phyloP scores from a whole-genome alignment of 2,888 invertebrate genomes.

The Amphipoea oculea region DNA sequence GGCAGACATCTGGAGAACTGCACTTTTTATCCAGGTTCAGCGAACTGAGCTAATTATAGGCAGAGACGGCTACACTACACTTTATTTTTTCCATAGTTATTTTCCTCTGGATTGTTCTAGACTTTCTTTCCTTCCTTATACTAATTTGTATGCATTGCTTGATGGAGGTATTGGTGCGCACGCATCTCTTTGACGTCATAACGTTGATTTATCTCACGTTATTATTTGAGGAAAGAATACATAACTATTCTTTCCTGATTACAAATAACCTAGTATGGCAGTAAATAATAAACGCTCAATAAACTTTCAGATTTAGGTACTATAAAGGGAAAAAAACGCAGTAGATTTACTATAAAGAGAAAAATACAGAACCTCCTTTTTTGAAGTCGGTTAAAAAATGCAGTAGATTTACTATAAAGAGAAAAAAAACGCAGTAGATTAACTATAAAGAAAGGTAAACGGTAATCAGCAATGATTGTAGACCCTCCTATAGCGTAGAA shows the following conservation, averaged over 20 bases:
- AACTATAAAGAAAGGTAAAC: no score
- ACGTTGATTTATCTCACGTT: slow-evolving; percentile 14
- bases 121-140: slow-evolving; percentile 24
- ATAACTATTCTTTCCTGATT: not conserved
- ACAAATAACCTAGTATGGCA: not conserved
- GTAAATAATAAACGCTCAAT: not conserved
- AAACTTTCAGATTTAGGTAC: not conserved
- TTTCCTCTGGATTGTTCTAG: not conserved
- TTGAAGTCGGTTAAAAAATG: no score
- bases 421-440: no score
- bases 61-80: not conserved
- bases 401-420: not conserved
- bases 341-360: no score
- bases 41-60: not conserved
- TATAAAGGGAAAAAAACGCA: no score
- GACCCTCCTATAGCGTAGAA: no score
- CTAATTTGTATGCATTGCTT: slow-evolving; percentile 4
- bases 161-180: not conserved
- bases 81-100: slow-evolving; percentile 1
- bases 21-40: not conserved
- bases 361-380: no score
- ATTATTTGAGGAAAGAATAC: slow-evolving; percentile 27
- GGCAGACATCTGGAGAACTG: not conserved
- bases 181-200: slow-evolving; percentile 30
- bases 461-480: no score